Conservation (phyloP, 2,888 invertebrate species). For the Lasioglossum vierecki region DNA sequence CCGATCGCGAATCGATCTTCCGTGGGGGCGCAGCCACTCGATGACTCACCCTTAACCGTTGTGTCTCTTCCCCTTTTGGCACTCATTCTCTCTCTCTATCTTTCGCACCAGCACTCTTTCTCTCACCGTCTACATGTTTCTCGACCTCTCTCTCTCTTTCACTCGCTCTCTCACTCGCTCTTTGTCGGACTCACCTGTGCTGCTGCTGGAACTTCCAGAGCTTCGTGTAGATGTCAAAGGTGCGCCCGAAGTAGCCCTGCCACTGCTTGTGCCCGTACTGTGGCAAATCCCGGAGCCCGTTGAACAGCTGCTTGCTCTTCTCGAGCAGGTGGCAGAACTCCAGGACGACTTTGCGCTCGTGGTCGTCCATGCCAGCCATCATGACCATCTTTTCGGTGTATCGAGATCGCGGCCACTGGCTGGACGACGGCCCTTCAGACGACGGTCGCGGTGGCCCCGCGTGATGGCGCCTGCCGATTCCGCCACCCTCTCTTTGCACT, state of each 20-base stretch:
- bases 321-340: conserved; percentile 98
- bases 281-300: conserved; percentile 97
- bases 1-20: conserved; percentile 40
- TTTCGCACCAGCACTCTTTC: not conserved
- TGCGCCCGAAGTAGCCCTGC: conserved; percentile 98
- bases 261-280: conserved; percentile 99
- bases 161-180: not conserved
- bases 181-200: conserved; percentile 87
- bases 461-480: conserved; percentile 76
- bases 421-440: conserved; percentile 70
- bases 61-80: not conserved
- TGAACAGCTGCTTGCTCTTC: conserved; percentile 98
- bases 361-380: conserved; percentile 90
- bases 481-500: conserved; percentile 72
- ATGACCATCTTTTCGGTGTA: conserved; percentile 87
- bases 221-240: conserved; percentile 98
- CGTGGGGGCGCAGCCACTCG: conserved; percentile 16
- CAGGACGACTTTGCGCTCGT: conserved; percentile 95
- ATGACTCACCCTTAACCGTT: conserved; percentile 25
- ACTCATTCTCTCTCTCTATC: not conserved
- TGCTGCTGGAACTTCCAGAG: conserved; percentile 99
- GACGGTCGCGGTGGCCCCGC: conserved; percentile 76
- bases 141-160: not conserved
- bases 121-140: not conserved
- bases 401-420: conserved; percentile 69